Evolutionary conservation across 2,113 vertebrate genomes (phyloP).

Genomic region (Ramphastos sulfuratus): DNA sequence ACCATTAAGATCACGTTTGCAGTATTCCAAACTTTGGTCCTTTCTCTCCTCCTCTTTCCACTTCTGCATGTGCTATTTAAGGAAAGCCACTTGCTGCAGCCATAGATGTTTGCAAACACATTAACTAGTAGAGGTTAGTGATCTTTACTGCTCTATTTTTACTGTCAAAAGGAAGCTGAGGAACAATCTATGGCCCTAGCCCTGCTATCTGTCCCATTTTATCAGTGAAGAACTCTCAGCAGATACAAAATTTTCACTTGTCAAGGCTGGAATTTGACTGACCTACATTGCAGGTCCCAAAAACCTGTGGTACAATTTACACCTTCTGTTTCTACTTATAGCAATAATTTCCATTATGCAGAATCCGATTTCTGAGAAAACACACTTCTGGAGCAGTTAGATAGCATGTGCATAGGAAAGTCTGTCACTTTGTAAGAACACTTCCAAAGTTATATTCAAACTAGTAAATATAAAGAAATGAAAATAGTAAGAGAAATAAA

Average conservation of each 20-base stretch:
- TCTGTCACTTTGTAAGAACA: not conserved
- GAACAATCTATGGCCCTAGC: not conserved
- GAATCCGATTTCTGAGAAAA: not conserved
- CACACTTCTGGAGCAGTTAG: rapidly evolving
- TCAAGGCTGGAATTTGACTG: not conserved
- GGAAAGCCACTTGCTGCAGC: rapidly evolving
- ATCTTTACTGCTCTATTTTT: not conserved
- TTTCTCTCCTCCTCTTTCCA: not conserved
- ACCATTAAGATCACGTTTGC: not conserved
- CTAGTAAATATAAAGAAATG: not conserved
- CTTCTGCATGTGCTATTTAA: not conserved
- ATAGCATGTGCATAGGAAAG: not conserved
- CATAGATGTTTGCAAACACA: not conserved
- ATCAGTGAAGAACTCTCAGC: not conserved
- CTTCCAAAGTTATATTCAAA: not conserved
- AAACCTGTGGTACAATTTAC: not conserved
- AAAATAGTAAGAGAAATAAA: not conserved
- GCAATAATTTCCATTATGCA: not conserved
- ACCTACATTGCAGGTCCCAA: not conserved
- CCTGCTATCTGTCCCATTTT: not conserved
- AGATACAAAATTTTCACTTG: not conserved
- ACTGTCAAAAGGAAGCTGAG: not conserved
- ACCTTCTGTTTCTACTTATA: not conserved
- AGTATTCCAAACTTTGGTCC: not conserved
- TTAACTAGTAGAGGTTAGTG: not conserved